phyloP scores from a whole-genome alignment of 2,888 invertebrate genomes.

The Platycnemis pennipes region DNA sequence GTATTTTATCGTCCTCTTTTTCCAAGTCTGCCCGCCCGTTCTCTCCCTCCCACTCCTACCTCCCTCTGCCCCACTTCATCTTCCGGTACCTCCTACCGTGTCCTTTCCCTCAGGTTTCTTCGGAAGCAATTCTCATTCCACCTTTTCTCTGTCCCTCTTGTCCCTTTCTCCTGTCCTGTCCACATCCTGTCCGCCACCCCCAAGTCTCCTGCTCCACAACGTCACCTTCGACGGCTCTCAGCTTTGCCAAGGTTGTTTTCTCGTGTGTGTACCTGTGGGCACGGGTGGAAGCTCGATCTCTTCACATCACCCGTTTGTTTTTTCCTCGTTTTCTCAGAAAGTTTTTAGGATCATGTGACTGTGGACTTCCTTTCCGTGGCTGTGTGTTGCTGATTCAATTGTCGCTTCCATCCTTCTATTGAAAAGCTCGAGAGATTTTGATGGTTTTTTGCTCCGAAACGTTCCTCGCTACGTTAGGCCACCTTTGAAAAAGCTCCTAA shows the following conservation, averaged over 20 bases:
- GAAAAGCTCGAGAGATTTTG: not conserved
- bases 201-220: too few species aligned
- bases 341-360: not conserved
- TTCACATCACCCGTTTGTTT: not conserved
- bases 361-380: not conserved
- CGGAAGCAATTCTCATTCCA: not conserved
- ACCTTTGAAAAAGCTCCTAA: not conserved
- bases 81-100: not conserved
- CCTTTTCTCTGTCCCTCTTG: too few species aligned
- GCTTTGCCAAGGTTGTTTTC: not conserved
- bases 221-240: not conserved
- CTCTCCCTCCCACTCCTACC: not conserved
- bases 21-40: not conserved
- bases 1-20: constrained; percentile 14
- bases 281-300: not conserved
- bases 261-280: not conserved
- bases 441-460: too few species aligned
- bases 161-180: not conserved
- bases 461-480: too few species aligned
- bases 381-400: not conserved
- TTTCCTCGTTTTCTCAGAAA: not conserved
- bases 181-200: too few species aligned
- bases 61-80: not conserved
- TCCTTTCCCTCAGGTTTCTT: not conserved
- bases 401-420: not conserved